Evolutionary conservation across 2,113 vertebrate genomes (phyloP).

Genomic region (Takifugu bimaculatus): DNA sequence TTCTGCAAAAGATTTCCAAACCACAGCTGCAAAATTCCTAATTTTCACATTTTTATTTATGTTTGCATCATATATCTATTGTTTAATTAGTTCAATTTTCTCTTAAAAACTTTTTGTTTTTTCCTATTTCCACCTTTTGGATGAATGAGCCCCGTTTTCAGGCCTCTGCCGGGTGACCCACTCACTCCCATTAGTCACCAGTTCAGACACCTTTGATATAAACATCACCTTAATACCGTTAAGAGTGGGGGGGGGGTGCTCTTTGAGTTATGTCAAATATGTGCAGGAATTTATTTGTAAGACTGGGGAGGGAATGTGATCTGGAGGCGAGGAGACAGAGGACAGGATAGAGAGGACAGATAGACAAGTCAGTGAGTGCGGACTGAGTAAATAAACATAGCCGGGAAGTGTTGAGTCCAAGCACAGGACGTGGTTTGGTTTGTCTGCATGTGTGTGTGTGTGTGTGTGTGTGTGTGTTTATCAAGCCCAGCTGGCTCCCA

Average conservation of each 20-base stretch:
- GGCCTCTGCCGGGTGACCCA: too few relatives aligned
- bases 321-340: conserved; percentile 20
- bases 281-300: conserved; percentile 40
- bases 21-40: too few relatives aligned
- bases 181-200: not conserved
- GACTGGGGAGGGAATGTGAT: conserved; percentile 28
- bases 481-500: conserved; percentile 79
- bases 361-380: conserved; percentile 58
- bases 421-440: conserved; percentile 67
- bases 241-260: conserved; percentile 15
- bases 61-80: too few relatives aligned
- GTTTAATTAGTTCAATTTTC: too few relatives aligned
- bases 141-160: too few relatives aligned
- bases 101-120: too few relatives aligned
- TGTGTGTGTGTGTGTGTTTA: conserved; percentile 63
- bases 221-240: conserved; percentile 2
- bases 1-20: too few relatives aligned
- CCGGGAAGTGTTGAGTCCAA: conserved; percentile 68
- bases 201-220: conserved; percentile 2
- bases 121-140: too few relatives aligned
- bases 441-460: conserved; percentile 42
- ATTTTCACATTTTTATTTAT: too few relatives aligned
- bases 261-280: conserved; percentile 29
- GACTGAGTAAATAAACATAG: conserved; percentile 75
- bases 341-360: conserved; percentile 66